Conservation (phyloP, 2,888 invertebrate species). For the Acanthosepion pharaonis region DNA sequence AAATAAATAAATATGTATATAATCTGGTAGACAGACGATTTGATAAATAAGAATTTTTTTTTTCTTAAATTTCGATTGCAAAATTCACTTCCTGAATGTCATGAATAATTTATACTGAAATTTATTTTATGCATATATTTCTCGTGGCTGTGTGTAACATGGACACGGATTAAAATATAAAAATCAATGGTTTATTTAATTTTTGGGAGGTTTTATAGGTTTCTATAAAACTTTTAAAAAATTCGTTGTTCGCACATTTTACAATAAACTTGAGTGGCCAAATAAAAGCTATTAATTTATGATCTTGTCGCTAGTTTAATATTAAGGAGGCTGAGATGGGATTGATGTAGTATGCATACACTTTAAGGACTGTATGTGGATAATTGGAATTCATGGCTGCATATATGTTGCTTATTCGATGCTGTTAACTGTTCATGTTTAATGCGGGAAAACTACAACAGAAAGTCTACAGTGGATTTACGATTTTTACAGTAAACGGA, state of each 20-base stretch:
- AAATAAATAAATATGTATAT: not conserved
- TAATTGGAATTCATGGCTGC: no score
- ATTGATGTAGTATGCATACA: no score
- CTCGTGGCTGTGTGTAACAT: not conserved
- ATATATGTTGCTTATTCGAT: no score
- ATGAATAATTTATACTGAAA: not conserved
- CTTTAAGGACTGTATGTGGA: no score
- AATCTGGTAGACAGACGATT: not conserved
- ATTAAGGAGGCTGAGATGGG: no score
- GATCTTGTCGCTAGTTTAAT: not conserved
- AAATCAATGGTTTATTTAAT: not conserved
- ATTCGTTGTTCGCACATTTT: not conserved
- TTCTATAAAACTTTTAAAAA: not conserved
- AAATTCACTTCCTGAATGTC: not conserved
- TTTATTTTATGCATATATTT: not conserved
- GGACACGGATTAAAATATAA: not conserved
- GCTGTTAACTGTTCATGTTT: no score
- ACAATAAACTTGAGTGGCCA: not conserved
- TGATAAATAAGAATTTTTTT: not conserved
- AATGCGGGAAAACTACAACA: no score
- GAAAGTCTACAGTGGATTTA: no score
- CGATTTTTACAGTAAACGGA: no score
- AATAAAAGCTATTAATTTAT: not conserved
- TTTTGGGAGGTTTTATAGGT: not conserved
- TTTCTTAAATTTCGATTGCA: not conserved